A percentile compares a stretch with the other conserved stretches of the same genome.
These are phyloP conservation scores for Rhagologus leucostigma DNA, from an alignment of 2,113 vertebrate genomes.

Conservation along the genomic window DNA sequence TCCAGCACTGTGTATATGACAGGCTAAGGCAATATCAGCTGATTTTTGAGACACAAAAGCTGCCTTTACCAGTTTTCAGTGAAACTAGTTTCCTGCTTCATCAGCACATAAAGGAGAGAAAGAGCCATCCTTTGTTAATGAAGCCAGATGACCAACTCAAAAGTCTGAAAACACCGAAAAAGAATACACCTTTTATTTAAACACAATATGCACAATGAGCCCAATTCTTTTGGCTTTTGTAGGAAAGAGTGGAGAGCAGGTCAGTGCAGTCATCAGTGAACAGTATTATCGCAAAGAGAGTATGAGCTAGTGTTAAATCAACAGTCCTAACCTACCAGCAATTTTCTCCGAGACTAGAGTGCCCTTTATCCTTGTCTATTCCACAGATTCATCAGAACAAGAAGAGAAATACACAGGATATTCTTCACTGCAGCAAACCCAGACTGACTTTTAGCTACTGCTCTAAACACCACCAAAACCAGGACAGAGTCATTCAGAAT, in stretches of 20 bases:
- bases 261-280: neutral
- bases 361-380: neutral
- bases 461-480: neutral
- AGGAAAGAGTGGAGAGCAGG: neutral
- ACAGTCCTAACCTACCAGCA: neutral
- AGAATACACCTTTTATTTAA: neutral
- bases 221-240: neutral
- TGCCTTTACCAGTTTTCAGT: neutral
- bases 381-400: neutral
- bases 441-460: neutral
- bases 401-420: neutral
- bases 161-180: neutral
- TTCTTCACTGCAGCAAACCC: neutral
- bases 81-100: neutral
- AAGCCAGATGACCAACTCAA: neutral
- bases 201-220: neutral
- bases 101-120: neutral
- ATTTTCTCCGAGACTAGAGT: neutral
- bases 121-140: neutral
- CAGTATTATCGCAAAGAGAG: neutral
- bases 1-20: neutral
- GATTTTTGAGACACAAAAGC: neutral
- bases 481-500: neutral
- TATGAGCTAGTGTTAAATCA: neutral
- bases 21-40: neutral